Percentiles rank a stretch among this genome's conserved stretches.
phyloP scores from a whole-genome alignment of 2,888 invertebrate genomes.

The Pristionchus exspectatus region DNA sequence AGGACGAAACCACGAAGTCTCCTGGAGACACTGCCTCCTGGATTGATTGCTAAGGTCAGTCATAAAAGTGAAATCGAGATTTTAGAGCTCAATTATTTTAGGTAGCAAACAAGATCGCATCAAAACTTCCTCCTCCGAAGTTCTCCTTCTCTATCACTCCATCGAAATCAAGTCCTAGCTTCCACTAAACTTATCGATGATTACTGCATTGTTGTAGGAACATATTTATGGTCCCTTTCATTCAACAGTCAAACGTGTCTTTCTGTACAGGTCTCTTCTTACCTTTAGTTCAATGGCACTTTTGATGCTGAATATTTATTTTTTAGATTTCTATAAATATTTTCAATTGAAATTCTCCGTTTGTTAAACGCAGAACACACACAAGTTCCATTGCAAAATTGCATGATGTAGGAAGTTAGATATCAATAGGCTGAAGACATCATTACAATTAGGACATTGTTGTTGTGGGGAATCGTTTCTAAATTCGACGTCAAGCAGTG shows the following conservation, averaged over 20 bases:
- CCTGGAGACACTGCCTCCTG: constrained; percentile 10
- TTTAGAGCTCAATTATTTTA: not conserved
- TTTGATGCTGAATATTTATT: constrained; percentile 14
- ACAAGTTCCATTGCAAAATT: no score
- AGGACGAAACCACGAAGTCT: constrained; percentile 17
- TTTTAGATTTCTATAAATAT: not conserved
- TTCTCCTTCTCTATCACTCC: constrained; percentile 52
- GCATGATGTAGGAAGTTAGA: no score
- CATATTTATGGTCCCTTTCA: not conserved
- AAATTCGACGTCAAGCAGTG: not conserved
- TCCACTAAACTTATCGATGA: not conserved
- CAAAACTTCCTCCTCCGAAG: constrained; percentile 38
- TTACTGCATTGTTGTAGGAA: not conserved
- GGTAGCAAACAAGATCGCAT: constrained; percentile 39
- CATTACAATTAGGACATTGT: not conserved
- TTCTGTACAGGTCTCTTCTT: constrained; percentile 11
- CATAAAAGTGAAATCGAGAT: no score
- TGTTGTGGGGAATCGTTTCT: not conserved
- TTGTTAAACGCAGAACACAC: no score
- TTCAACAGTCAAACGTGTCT: not conserved
- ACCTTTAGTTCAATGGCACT: not conserved
- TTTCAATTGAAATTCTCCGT: not conserved
- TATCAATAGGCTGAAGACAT: not conserved
- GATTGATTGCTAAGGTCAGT: constrained; percentile 16
- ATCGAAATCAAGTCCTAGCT: not conserved